Percentiles rank a stretch among this genome's conserved stretches.
These are phyloP conservation scores for Antigone vipio DNA, from an alignment of 2,113 vertebrate species.

Conservation along the genomic window DNA sequence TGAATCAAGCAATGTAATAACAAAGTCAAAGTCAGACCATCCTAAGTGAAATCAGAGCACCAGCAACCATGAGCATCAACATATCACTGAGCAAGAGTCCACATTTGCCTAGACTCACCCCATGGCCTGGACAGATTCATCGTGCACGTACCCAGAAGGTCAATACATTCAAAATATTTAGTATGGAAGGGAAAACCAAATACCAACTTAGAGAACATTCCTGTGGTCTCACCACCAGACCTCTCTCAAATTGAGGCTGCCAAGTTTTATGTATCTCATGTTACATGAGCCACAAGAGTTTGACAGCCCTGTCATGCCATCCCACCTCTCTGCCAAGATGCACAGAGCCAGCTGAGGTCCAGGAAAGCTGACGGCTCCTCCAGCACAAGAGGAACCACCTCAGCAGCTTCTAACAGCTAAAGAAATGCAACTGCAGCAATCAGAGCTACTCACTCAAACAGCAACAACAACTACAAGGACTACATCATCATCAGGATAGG, in stretches of 20 bases:
- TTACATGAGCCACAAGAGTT: neutral
- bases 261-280: neutral
- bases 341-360: neutral
- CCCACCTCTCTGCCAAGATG: neutral
- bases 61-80: neutral
- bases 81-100: neutral
- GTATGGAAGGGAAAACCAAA: neutral
- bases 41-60: neutral
- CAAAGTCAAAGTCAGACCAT: neutral
- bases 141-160: neutral
- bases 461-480: neutral
- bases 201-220: neutral
- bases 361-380: neutral
- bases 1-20: neutral
- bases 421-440: neutral
- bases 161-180: neutral
- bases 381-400: neutral
- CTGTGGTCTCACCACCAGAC: neutral
- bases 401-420: neutral
- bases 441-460: neutral
- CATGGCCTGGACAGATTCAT: neutral
- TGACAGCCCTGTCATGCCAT: neutral
- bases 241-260: neutral
- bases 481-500: fast-evolving
- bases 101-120: neutral